Evolutionary conservation across 2,113 vertebrate species (phyloP), one percentile per base, ranked within the genome.

Genomic region (Anhinga rufa): DNA sequence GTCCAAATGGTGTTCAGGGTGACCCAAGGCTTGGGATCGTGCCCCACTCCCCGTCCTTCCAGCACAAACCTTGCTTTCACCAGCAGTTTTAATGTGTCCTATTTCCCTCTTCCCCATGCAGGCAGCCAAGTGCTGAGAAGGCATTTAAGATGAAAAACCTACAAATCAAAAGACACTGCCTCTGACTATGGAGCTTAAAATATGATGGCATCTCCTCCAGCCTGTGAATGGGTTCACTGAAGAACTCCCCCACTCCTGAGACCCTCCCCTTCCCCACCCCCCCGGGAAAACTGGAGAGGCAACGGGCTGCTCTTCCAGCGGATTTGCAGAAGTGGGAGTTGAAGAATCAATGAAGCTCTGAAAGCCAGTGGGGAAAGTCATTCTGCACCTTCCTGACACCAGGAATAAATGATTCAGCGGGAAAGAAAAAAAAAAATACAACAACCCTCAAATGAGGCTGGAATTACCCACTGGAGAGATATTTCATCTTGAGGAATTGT

Each of bases 331-430:
- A 96, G 82, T 94, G 74, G 91, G 82, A 95, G 94, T 58, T 94
- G 71, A 93, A 77, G 95, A 97, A 98, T 98, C 97, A 85, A 97
- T 98, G 97, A 95, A 82, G 86, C 93, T 96, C 95, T 97, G 97
- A 96, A 84, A 95, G 95, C 92, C 88, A 93, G 92, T 90, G 90
- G 83, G 95, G 77, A 97, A 96, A 96, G 95, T 95, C 54, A 75
- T 97, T 88, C 95, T 76, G 92, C 92, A 97, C 97, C 96, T 97
- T 96, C 91, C 96, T 98, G 97, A 98, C 98, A 98, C 96, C 70
- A 94, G 94, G 98, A 97, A 98, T 97, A 98, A 98, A 98, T 98
- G 96, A 98, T 97, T 97, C 96, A 71, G 32, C 0, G 9, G 48
- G 76, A 95, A 95, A 95, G 75, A 93, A 86, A 84, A 78, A 88